These are phyloP conservation scores for Hycleus cichorii DNA, from an alignment of 1,140 invertebrate species.

Conservation along the genomic window DNA sequence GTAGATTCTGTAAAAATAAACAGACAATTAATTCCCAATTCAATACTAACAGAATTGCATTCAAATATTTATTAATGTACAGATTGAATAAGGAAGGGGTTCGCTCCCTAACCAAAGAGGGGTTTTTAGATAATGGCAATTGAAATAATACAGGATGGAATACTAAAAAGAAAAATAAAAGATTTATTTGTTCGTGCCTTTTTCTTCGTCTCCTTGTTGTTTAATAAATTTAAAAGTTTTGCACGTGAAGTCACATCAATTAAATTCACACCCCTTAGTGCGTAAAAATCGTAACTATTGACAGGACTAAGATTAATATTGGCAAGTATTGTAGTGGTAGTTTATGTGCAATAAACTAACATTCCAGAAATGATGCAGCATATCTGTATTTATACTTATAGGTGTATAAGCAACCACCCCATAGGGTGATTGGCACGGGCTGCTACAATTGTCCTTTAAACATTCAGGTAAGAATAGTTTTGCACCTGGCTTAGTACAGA, in stretches of 20 bases:
- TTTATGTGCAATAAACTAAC: background rate
- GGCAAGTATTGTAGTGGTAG: background rate
- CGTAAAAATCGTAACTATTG: constrained; percentile 14
- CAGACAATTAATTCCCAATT: no score
- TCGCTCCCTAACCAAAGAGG: no score
- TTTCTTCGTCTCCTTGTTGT: no score
- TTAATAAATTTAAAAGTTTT: no score
- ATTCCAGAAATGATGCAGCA: constrained; percentile 5
- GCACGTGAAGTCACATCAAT: background rate
- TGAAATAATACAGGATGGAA: no score
- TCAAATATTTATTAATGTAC: no score
- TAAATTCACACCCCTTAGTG: background rate
- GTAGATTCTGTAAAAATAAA: no score
- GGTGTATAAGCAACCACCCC: background rate
- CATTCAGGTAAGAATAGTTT: background rate
- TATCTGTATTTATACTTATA: background rate
- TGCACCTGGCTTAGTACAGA: background rate
- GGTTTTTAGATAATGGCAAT: no score
- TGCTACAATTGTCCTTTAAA: background rate
- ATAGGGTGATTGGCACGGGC: constrained; percentile 5
- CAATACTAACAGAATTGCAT: no score
- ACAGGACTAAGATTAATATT: constrained; percentile 17
- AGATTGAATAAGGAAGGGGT: no score
- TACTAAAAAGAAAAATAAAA: no score
- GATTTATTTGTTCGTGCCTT: background rate